Conservation (phyloP, 2,113 vertebrate genomes). For the Gadus macrocephalus region DNA sequence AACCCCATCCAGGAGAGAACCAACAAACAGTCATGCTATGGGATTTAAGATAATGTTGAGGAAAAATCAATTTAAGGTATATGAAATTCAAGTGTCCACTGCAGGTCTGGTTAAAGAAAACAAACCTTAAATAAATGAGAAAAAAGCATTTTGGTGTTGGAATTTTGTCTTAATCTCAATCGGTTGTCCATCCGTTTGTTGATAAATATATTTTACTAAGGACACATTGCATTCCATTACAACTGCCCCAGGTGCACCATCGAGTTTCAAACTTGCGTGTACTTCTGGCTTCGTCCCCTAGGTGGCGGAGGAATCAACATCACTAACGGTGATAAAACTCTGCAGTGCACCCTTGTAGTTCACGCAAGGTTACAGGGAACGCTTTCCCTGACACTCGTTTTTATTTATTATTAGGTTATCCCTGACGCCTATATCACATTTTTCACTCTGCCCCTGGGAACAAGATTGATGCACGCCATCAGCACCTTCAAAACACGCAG, state of each 20-base stretch:
- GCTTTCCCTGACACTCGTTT: not conserved
- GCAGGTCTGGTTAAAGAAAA: conserved; percentile 87
- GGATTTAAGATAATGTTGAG: conserved; percentile 72
- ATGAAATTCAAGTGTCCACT: conserved; percentile 94
- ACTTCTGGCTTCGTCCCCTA: conserved; percentile 39
- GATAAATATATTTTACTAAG: too few relatives aligned
- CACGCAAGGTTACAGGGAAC: conserved; percentile 39
- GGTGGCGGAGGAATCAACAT: conserved; percentile 31
- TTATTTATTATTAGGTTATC: not conserved
- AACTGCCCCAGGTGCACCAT: too few relatives aligned
- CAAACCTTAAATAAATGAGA: conserved; percentile 98
- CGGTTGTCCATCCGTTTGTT: not conserved
- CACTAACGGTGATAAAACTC: conserved; percentile 38
- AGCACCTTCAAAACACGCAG: too few relatives aligned
- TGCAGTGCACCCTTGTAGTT: conserved; percentile 48
- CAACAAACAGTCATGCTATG: conserved; percentile 61
- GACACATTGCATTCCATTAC: too few relatives aligned
- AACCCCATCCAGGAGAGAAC: conserved; percentile 75
- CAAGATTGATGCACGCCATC: not conserved
- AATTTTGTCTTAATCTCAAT: conserved; percentile 53
- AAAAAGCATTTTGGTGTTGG: conserved; percentile 80
- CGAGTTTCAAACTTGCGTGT: not conserved
- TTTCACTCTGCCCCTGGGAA: not conserved
- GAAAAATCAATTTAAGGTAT: conserved; percentile 72
- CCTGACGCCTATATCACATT: not conserved